These are phyloP conservation scores for Cisticola juncidis DNA, from an alignment of 2,113 vertebrate species.

Conservation along the genomic window DNA sequence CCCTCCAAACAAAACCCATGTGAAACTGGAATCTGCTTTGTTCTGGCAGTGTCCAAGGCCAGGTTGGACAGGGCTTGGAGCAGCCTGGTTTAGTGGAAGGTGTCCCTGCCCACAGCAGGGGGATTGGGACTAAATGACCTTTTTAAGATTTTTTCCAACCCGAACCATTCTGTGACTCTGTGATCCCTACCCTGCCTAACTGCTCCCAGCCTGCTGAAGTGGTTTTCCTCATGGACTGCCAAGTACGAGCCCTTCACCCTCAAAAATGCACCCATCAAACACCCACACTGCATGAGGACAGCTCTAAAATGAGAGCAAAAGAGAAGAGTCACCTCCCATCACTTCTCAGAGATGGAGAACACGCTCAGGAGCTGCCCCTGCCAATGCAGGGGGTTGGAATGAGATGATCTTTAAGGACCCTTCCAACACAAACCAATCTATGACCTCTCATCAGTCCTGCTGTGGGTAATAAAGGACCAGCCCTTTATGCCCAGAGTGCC, in stretches of 20 bases:
- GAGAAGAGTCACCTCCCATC: neutral
- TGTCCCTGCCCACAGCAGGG: neutral
- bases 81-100: neutral
- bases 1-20: neutral
- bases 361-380: accelerated
- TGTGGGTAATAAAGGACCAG: neutral
- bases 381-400: neutral
- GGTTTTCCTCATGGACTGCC: neutral
- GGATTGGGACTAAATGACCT: neutral
- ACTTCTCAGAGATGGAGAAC: neutral
- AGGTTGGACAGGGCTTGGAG: neutral
- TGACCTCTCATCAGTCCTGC: neutral
- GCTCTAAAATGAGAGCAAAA: neutral
- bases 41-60: neutral
- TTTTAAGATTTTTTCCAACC: neutral
- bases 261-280: neutral
- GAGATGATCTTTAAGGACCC: neutral
- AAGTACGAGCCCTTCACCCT: neutral
- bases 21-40: neutral
- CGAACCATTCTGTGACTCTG: neutral
- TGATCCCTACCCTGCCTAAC: neutral
- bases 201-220: neutral
- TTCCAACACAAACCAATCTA: neutral
- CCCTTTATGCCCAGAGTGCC: neutral
- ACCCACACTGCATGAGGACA: accelerated